These are phyloP conservation scores for Pegea sp. DNA, from an alignment of 23 tunicate species.

Conservation along the genomic window DNA sequence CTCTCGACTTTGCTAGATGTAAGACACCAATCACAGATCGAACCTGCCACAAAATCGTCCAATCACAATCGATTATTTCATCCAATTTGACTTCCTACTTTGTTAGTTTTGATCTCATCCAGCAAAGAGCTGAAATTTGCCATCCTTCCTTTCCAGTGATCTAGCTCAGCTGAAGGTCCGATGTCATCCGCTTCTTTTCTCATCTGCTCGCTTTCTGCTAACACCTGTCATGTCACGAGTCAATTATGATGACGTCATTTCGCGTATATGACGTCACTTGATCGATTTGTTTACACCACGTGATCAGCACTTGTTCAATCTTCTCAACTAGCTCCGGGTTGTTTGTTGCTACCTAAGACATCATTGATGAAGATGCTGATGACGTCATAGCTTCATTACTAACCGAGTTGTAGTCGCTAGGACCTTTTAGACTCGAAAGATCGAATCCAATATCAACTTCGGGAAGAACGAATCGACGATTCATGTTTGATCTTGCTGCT, in stretches of 20 bases:
- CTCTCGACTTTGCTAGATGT: slow-evolving; percentile 70
- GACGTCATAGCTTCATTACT: background rate
- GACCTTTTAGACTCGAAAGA: slow-evolving; percentile 47
- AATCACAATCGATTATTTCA: too few species aligned
- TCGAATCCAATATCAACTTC: slow-evolving; percentile 96
- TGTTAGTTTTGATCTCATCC: slow-evolving; percentile 67
- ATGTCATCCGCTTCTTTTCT: slow-evolving; percentile 99
- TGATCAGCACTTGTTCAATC: slow-evolving; percentile 56
- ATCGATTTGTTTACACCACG: slow-evolving; percentile 97
- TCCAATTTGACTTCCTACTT: slow-evolving; percentile 19
- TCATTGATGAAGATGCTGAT: background rate
- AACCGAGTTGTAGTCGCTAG: slow-evolving; percentile 25
- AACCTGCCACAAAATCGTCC: too few species aligned
- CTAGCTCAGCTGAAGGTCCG: slow-evolving; percentile 98
- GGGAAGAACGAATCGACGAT: slow-evolving; percentile 55
- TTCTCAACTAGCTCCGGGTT: slow-evolving; percentile 81
- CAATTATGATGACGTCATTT: too few species aligned
- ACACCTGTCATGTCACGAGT: slow-evolving; percentile 26
- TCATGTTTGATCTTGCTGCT: slow-evolving; percentile 51
- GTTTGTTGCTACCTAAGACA: slow-evolving; percentile 22
- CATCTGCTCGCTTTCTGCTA: slow-evolving; percentile 99
- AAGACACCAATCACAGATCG: slow-evolving; percentile 66
- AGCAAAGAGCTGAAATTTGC: slow-evolving; percentile 86
- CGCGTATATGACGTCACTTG: too few species aligned
- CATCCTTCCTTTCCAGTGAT: slow-evolving; percentile 99